Evolutionary conservation across 2,797 vertebrate species (phyloP).

Genomic region (Channa striata): DNA sequence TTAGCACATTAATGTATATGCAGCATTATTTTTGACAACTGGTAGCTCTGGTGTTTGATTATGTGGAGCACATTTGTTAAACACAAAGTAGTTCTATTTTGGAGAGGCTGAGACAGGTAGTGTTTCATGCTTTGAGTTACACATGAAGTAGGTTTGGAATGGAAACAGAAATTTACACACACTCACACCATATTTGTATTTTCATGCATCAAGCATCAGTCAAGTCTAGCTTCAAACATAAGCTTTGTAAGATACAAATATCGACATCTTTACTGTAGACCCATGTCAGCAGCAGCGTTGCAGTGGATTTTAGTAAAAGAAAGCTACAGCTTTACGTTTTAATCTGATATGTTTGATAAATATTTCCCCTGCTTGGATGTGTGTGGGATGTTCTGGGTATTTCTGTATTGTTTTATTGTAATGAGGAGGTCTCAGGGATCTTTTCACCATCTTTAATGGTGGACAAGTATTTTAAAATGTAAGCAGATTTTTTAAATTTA

Average conservation of each 20-base stretch:
- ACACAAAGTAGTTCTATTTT: conserved; percentile 3
- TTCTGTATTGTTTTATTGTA: no score
- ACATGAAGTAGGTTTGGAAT: conserved; percentile 22
- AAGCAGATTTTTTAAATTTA: no score
- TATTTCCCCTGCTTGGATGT: no score
- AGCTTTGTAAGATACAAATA: conserved; percentile 7
- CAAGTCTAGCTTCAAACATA: conserved; percentile 33
- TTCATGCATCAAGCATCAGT: conserved; percentile 30
- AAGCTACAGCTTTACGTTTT: no score
- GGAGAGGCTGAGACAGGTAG: conserved; percentile 1
- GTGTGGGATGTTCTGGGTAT: no score
- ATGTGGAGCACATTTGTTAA: background rate
- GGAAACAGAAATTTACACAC: conserved; percentile 39
- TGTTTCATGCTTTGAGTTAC: conserved; percentile 7
- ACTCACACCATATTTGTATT: conserved; percentile 45
- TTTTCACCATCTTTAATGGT: no score
- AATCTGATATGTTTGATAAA: no score
- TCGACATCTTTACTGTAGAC: conserved; percentile 3
- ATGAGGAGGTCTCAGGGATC: no score
- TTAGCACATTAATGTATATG: background rate
- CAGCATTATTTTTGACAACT: background rate
- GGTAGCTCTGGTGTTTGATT: background rate
- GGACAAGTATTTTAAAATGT: no score
- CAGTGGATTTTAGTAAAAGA: conserved; percentile 4
- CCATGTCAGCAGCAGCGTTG: background rate